A percentile compares a stretch with the other conserved stretches of the same genome.
Evolutionary conservation across 2,888 invertebrate species (phyloP).

Genomic region (Trichopoda pennipes): DNA sequence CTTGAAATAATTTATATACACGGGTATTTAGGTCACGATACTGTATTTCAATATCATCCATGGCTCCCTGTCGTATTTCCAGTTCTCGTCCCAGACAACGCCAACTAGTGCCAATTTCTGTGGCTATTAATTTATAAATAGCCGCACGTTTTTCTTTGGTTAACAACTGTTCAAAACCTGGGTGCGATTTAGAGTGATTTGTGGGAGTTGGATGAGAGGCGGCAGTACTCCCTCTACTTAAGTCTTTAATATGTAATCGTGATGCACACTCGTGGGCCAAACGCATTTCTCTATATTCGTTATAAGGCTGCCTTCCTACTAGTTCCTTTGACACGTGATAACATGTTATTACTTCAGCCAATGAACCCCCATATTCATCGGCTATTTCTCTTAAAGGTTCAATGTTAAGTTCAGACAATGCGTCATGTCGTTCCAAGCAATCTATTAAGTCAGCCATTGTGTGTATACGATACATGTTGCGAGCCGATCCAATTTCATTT

Average conservation of each 20-base stretch:
- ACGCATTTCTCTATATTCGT: constrained; percentile 72
- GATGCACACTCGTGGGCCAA: constrained; percentile 71
- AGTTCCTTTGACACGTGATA: constrained; percentile 66
- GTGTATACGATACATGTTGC: constrained; percentile 73
- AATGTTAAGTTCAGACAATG: constrained; percentile 74
- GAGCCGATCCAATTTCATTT: constrained; percentile 73
- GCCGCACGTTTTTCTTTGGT: constrained; percentile 74
- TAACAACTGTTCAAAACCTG: constrained; percentile 54
- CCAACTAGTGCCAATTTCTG: constrained; percentile 78
- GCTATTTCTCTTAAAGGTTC: constrained; percentile 71
- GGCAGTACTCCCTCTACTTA: background rate
- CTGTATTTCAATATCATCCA: constrained; percentile 76
- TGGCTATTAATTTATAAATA: constrained; percentile 75
- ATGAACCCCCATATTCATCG: constrained; percentile 52
- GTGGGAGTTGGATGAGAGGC: background rate
- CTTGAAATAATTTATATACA: constrained; percentile 74
- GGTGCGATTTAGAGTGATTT: constrained; percentile 14
- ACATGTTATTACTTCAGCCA: constrained; percentile 69
- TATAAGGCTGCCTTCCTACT: constrained; percentile 42
- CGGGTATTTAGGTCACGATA: constrained; percentile 74
- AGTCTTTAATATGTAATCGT: constrained; percentile 66
- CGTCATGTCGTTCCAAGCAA: constrained; percentile 75
- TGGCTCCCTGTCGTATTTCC: constrained; percentile 75
- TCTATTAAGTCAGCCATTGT: constrained; percentile 74
- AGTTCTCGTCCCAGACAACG: constrained; percentile 77